A percentile compares a stretch with the other conserved stretches of the same genome.
These are phyloP conservation scores for Galaxea fascicularis DNA, from an alignment of 92 coral and sea anemone genomes.

Conservation along the genomic window DNA sequence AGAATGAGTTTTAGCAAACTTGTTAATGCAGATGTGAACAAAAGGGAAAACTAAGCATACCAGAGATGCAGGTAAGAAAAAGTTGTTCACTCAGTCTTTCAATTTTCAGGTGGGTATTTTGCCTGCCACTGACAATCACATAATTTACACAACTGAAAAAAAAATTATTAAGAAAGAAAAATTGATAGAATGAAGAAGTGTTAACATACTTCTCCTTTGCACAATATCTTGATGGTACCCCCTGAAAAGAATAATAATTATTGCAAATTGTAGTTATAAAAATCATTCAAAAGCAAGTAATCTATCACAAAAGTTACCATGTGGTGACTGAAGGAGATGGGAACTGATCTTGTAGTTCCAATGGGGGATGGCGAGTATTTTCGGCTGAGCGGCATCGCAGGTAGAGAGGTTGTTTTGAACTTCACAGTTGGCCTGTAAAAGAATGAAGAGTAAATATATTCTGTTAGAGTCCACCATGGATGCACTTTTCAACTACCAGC, in stretches of 20 bases:
- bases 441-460: background rate
- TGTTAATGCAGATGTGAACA: too few relatives aligned
- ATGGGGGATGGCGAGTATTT: constrained; percentile 72
- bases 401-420: constrained; percentile 81
- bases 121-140: too few relatives aligned
- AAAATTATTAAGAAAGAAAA: background rate
- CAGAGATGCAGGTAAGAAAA: too few relatives aligned
- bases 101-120: too few relatives aligned
- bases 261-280: too few relatives aligned
- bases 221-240: constrained; percentile 51
- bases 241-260: constrained; percentile 4
- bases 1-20: too few relatives aligned
- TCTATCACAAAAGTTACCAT: constrained; percentile 41
- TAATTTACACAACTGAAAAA: background rate
- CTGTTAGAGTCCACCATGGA: background rate
- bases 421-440: constrained; percentile 74
- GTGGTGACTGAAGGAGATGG: constrained; percentile 67
- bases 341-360: constrained; percentile 78
- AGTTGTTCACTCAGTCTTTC: too few relatives aligned
- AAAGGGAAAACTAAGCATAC: too few relatives aligned
- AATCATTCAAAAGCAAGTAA: too few relatives aligned
- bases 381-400: constrained; percentile 81
- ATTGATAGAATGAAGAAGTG: too few relatives aligned
- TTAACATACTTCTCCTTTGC: constrained; percentile 55
- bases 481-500: too few relatives aligned